Evolutionary conservation across 2,797 vertebrate species (phyloP), one percentile per base, ranked within the genome.

Genomic region (Rhynchonycteris naso): DNA sequence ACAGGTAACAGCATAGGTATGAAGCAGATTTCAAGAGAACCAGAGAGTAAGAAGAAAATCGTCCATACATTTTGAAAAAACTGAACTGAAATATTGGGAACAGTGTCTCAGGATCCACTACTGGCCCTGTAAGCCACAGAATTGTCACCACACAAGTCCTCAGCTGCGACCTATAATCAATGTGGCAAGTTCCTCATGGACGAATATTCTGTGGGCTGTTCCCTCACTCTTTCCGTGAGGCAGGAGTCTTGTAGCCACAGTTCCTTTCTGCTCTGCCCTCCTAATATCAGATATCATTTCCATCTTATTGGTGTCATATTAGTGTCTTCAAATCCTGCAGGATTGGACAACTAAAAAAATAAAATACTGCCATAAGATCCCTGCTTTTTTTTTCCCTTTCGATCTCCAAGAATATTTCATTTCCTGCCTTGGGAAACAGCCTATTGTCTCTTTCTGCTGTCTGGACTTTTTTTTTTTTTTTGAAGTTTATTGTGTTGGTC

Each of bases 361-460:
- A 50, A 69, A 16, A 21, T 0, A 38, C 22, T 81, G 19, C 28
- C 38, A 5, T 19, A 19, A 75, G 22, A 86, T n/a, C 91, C 88
- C 90, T 93, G 58, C 54, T 72, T 96, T 93, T 87, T 72, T 96
- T 93, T 87, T 91, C 43, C 96, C 94, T 95, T 96, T 95, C 88
- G 30, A 19, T 75, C 68, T 96, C 38, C 2, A 88, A 97, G 94
- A 93, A 91, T 96, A 95, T 96, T 97, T 98, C 93, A 95, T 96
- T 65, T 79, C 26, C 97, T 96, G 95, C 93, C 93, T 95, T 92
- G 91, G 26, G 87, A 97, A 93, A 76, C 83, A 95, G 84, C 43
- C 74, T 93, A 96, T 96, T 95, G 89, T 92, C 96, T 97, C 96
- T 93, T 97, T 78, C 90, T 90, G 82, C 65, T 30, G 35, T 93